Percentiles rank a stretch among this genome's conserved stretches.
phyloP scores from a whole-genome alignment of 2,113 vertebrate species.

The Apistogramma diplotaenia region DNA sequence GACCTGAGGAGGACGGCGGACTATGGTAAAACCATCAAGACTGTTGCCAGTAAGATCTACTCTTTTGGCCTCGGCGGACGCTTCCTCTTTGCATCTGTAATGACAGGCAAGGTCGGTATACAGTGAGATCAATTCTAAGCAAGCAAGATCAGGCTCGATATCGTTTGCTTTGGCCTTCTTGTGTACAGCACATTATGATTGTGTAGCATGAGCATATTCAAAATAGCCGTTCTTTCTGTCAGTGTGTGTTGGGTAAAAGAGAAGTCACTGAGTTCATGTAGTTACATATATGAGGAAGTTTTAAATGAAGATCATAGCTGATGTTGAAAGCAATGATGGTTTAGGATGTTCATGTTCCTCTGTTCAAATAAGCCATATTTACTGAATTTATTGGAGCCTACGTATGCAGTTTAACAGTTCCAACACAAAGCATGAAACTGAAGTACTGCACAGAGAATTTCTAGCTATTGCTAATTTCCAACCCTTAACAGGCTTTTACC shows the following conservation, averaged over 20 bases:
- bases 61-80: conserved; percentile 90
- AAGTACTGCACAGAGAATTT: too few species aligned
- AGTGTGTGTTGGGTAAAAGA: neutral
- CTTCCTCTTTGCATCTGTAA: conserved; percentile 92
- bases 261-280: neutral
- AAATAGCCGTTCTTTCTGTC: neutral
- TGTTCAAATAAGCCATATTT: neutral
- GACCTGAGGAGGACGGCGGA: conserved; percentile 83
- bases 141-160: neutral
- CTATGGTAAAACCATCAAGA: conserved; percentile 81
- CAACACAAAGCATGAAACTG: too few species aligned
- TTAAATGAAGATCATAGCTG: neutral
- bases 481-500: too few species aligned
- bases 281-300: neutral
- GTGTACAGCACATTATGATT: neutral
- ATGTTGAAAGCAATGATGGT: neutral
- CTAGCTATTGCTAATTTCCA: too few species aligned
- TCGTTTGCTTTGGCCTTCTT: neutral
- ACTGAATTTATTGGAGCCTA: neutral
- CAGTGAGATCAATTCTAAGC: neutral
- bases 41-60: conserved; percentile 84
- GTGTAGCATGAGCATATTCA: neutral
- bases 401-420: too few species aligned
- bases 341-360: neutral
- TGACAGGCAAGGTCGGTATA: conserved; percentile 83